Evolutionary conservation across 2,888 invertebrate genomes (phyloP).

Genomic region (Ethmia dodecea): DNA sequence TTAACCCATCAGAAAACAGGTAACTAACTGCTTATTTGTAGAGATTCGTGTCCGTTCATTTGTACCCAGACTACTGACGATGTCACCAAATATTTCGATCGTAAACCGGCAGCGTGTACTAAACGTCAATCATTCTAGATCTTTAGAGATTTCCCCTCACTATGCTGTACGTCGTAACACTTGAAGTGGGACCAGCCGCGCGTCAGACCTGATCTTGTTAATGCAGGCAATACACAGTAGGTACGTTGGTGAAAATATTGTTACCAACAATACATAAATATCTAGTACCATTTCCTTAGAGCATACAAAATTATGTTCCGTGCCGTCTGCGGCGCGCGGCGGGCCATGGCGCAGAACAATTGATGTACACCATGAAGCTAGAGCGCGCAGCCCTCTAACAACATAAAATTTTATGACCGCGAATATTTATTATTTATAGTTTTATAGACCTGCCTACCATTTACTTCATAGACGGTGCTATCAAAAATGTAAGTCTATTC

Average conservation of each 20-base stretch:
- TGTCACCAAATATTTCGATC: too few species aligned
- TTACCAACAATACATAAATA: not conserved
- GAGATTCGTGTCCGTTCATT: too few species aligned
- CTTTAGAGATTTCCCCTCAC: not conserved
- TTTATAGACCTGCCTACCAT: slow-evolving; percentile 50
- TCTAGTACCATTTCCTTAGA: slow-evolving; percentile 13
- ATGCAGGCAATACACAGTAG: not conserved
- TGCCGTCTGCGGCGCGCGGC: slow-evolving; percentile 11
- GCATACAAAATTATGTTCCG: slow-evolving; percentile 20
- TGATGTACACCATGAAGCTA: slow-evolving; percentile 38
- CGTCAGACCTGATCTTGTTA: too few species aligned
- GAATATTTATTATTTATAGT: slow-evolving; percentile 71
- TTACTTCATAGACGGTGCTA: slow-evolving; percentile 30
- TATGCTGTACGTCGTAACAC: too few species aligned
- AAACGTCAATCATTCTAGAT: not conserved
- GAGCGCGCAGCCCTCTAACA: slow-evolving; percentile 38
- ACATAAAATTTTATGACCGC: slow-evolving; percentile 66
- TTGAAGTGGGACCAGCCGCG: not conserved
- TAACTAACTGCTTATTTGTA: too few species aligned
- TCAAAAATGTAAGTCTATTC: slow-evolving; percentile 7
- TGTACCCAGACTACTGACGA: too few species aligned
- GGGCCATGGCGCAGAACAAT: slow-evolving; percentile 39
- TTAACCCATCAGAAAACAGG: too few species aligned
- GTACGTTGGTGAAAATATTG: not conserved
- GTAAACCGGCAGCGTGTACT: not conserved